Evolutionary conservation across 2,888 invertebrate genomes (phyloP).

Genomic region (Zeuzera pyrina): DNA sequence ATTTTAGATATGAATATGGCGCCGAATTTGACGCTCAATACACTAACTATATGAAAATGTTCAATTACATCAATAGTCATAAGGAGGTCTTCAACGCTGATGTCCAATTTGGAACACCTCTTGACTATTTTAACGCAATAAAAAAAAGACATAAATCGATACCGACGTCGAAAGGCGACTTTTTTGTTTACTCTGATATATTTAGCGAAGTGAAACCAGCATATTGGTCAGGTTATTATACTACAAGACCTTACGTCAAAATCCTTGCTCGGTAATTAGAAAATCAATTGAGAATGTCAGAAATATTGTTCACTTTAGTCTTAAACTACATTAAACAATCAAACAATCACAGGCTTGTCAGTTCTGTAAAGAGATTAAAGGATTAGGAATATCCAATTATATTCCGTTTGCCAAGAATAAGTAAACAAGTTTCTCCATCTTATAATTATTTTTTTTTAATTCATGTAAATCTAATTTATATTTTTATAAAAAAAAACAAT

Average conservation of each 20-base stretch:
- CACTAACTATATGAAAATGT: conserved; percentile 89
- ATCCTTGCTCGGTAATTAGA: conserved; percentile 89
- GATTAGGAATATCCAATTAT: too few relatives aligned
- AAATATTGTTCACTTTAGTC: conserved; percentile 88
- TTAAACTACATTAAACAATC: conserved; percentile 81
- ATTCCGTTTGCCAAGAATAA: too few relatives aligned
- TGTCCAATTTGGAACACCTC: conserved; percentile 90
- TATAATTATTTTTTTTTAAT: too few relatives aligned
- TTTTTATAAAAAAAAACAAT: too few relatives aligned
- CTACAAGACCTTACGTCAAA: conserved; percentile 90
- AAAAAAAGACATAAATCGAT: conserved; percentile 77
- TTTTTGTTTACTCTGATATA: conserved; percentile 97
- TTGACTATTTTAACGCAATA: conserved; percentile 89
- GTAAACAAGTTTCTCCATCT: too few relatives aligned
- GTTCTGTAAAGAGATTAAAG: conserved; percentile 78
- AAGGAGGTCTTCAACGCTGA: conserved; percentile 81
- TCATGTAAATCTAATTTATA: too few relatives aligned
- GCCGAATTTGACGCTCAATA: conserved; percentile 97
- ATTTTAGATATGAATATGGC: conserved; percentile 92
- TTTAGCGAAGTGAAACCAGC: conserved; percentile 93
- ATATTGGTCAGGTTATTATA: conserved; percentile 98
- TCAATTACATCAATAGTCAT: conserved; percentile 90
- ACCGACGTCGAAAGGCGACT: conserved; percentile 92
- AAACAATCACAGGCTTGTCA: conserved; percentile 66
- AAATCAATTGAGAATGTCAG: conserved; percentile 84